phyloP scores from a whole-genome alignment of 1,140 invertebrate genomes.

The Drosophila mojavensis region DNA sequence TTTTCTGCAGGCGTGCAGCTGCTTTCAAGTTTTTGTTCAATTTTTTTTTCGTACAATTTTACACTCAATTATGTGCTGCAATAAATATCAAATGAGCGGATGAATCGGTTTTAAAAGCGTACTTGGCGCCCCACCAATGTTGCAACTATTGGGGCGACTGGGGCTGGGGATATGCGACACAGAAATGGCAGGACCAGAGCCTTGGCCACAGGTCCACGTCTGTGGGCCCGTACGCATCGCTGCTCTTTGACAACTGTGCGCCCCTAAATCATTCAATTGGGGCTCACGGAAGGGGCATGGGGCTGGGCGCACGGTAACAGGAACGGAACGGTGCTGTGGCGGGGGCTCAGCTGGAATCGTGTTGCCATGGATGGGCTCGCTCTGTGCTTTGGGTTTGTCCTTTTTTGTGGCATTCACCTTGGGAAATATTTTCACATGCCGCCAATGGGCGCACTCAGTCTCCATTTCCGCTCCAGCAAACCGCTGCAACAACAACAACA shows the following conservation, averaged over 20 bases:
- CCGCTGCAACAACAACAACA: slow-evolving; percentile 54
- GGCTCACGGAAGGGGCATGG: background rate
- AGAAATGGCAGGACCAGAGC: slow-evolving; percentile 38
- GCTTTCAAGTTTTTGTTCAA: slow-evolving; percentile 27
- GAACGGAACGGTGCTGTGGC: slow-evolving; percentile 24
- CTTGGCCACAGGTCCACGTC: slow-evolving; percentile 23
- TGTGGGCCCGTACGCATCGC: slow-evolving; percentile 67
- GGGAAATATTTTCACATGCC: slow-evolving; percentile 78
- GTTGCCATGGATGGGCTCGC: slow-evolving; percentile 50
- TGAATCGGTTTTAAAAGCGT: slow-evolving; percentile 78
- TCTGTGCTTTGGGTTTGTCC: slow-evolving; percentile 34
- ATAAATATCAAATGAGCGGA: slow-evolving; percentile 73
- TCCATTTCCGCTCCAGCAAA: slow-evolving; percentile 69
- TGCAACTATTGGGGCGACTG: slow-evolving; percentile 14
- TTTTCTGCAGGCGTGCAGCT: slow-evolving; percentile 16
- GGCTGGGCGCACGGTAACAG: slow-evolving; percentile 17
- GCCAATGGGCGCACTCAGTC: slow-evolving; percentile 51
- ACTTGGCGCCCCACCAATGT: slow-evolving; percentile 60
- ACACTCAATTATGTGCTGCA: slow-evolving; percentile 75
- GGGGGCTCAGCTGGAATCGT: slow-evolving; percentile 64
- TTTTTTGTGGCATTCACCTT: slow-evolving; percentile 74
- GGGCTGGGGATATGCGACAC: background rate
- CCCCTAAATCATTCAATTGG: slow-evolving; percentile 78
- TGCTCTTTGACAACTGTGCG: slow-evolving; percentile 82
- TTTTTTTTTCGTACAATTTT: slow-evolving; percentile 48